Base-by-base conservation (phyloP, 1,140 invertebrate genomes). In the Drosophila nigrodunni region DNA sequence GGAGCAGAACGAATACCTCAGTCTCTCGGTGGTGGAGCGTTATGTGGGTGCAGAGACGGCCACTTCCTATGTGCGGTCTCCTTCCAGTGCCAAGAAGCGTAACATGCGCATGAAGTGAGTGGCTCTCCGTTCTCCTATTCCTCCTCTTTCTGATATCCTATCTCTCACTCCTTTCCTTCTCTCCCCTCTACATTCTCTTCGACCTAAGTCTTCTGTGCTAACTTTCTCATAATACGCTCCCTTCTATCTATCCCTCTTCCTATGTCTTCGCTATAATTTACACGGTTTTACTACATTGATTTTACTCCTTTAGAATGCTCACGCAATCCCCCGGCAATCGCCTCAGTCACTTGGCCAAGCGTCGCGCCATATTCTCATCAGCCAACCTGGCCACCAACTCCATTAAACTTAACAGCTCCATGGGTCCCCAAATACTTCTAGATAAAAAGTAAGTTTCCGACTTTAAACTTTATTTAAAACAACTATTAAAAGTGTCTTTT, bases 261-360 rank as follows among this genome's bases (percentile, higher is more conserved):
- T 30, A 5, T 30, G 0, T 6, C 25, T 25, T 4, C 25, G 2
- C 25, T 21, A 1, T 21, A 21, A 21, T 21, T 21, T 21, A 21
- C 18, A 21, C 18, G 18, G 1, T 21, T 21, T 21, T 2, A 21
- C 18, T 21, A 21, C 18, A 21, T 21, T 30, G 25, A 0, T 30
- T 6, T 30, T 30, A 30, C 25, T 30, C 25, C 25, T 90, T 77
- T 64, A 92, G 93, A 67, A 93, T 92, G 74, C 92, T 93, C 7
- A 93, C 93, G 7, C 94, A 95, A 86, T 95, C 95, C 55, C 95
- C 95, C 2, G 94, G 95, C 0, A 94, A 94, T 78, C 92, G 95
- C 60, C 91, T 95, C 7, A 95, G 94, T 83, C 95, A 95, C 80
- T 93, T 95, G 57, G 94, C 95, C 2, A 93, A 93, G 76, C 91